These are phyloP conservation scores for Epistrophe eligans DNA, from an alignment of 2,888 invertebrate species.

Conservation along the genomic window DNA sequence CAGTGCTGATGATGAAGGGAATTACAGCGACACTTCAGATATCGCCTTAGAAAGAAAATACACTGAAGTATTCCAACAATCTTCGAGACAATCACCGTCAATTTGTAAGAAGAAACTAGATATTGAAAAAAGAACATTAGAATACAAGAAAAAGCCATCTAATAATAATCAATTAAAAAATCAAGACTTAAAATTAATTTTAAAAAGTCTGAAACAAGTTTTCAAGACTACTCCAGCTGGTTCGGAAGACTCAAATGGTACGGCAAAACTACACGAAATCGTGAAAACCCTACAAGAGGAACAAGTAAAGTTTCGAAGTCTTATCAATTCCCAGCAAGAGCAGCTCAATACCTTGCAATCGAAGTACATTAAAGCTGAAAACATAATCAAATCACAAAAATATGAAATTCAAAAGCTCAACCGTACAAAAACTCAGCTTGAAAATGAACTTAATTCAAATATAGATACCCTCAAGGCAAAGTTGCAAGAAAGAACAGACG, in stretches of 20 bases:
- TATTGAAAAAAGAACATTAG: conserved; percentile 78
- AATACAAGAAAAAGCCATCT: conserved; percentile 77
- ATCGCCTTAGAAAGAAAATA: conserved; percentile 77
- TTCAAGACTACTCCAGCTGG: conserved; percentile 30
- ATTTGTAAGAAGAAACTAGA: conserved; percentile 37
- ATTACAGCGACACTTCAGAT: conserved; percentile 76
- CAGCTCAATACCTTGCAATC: conserved; percentile 81
- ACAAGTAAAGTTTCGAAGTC: conserved; percentile 80
- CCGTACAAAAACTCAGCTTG: conserved; percentile 80
- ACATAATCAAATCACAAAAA: conserved; percentile 82
- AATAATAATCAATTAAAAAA: conserved; percentile 9
- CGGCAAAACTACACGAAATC: conserved; percentile 26
- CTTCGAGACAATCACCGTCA: background rate
- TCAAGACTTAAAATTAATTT: conserved; percentile 48
- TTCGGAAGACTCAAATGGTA: conserved; percentile 23
- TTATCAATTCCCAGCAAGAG: conserved; percentile 81
- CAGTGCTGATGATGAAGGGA: conserved; percentile 30
- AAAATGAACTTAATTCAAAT: conserved; percentile 80
- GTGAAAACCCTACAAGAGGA: conserved; percentile 79
- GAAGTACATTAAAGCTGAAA: conserved; percentile 82
- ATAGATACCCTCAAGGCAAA: conserved; percentile 80
- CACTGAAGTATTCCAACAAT: conserved; percentile 76
- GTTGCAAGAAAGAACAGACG: conserved; percentile 81
- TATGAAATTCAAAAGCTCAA: conserved; percentile 81
- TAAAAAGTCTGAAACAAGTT: conserved; percentile 52